phyloP scores from a whole-genome alignment of 2,113 vertebrate genomes.

The Scopus umbretta region DNA sequence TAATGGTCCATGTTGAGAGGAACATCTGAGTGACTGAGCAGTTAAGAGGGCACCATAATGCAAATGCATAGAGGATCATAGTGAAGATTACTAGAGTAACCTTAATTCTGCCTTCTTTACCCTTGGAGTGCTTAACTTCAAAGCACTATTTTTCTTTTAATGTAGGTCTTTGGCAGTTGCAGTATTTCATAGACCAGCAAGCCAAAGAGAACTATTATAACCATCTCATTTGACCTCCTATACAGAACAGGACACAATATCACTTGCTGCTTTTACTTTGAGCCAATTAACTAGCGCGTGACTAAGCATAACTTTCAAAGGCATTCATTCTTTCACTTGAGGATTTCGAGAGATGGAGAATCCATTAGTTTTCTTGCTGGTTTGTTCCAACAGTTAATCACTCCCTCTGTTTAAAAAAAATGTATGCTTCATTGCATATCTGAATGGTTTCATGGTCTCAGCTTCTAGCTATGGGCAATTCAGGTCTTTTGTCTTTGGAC shows the following conservation, averaged over 20 bases:
- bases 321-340: not conserved
- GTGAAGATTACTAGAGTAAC: not conserved
- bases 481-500: not conserved
- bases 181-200: not conserved
- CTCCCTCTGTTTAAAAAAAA: not conserved
- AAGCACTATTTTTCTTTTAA: not conserved
- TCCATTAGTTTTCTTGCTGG: not conserved
- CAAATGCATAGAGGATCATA: not conserved
- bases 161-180: not conserved
- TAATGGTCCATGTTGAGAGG: not conserved
- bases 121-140: not conserved
- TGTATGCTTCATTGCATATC: not conserved
- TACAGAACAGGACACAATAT: not conserved
- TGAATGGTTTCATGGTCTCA: not conserved
- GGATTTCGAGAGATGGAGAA: not conserved
- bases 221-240: not conserved
- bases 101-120: not conserved
- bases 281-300: not conserved
- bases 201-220: not conserved
- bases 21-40: not conserved
- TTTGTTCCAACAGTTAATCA: not conserved
- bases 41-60: not conserved
- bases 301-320: not conserved
- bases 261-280: not conserved
- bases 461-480: not conserved